Percentiles rank a stretch among this genome's conserved stretches.
phyloP scores from a whole-genome alignment of 2,888 invertebrate species.

The Agonopterix alstromeriana region DNA sequence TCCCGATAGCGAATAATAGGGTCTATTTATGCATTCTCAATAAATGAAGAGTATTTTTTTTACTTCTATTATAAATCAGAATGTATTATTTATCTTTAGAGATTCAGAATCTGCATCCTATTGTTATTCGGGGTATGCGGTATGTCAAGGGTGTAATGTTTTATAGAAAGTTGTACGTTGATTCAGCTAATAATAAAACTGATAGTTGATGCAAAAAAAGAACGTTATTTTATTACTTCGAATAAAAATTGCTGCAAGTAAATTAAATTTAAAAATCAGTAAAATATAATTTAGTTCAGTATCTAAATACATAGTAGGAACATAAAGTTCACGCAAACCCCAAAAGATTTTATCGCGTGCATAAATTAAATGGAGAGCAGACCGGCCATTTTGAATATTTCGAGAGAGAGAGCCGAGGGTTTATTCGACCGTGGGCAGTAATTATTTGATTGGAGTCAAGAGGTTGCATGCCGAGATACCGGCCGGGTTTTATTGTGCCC shows the following conservation, averaged over 20 bases:
- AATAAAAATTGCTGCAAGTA: no score
- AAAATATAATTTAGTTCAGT: not conserved
- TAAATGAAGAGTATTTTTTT: slow-evolving; percentile 76
- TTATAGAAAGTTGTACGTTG: slow-evolving; percentile 47
- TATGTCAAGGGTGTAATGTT: slow-evolving; percentile 75
- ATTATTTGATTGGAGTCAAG: slow-evolving; percentile 76
- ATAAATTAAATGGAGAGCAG: slow-evolving; percentile 45
- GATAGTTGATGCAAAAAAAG: no score
- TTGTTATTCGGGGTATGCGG: slow-evolving; percentile 72
- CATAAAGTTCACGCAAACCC: slow-evolving; percentile 1
- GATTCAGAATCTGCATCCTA: slow-evolving; percentile 75
- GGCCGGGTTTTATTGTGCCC: slow-evolving; percentile 49
- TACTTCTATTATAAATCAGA: slow-evolving; percentile 75
- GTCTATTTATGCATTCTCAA: slow-evolving; percentile 76
- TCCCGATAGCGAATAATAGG: slow-evolving; percentile 72
- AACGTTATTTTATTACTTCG: no score
- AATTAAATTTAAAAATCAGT: no score
- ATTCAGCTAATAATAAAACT: slow-evolving; percentile 31
- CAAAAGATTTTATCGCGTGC: slow-evolving; percentile 47
- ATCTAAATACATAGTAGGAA: not conserved
- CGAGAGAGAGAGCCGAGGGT: slow-evolving; percentile 42
- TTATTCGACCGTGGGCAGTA: slow-evolving; percentile 71
- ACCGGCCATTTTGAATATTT: slow-evolving; percentile 72
- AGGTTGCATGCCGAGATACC: slow-evolving; percentile 69
- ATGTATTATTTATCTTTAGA: slow-evolving; percentile 77